Evolutionary conservation across 2,113 vertebrate genomes (phyloP), one percentile per base, ranked within the genome.

Genomic region (Xenopus laevis): DNA sequence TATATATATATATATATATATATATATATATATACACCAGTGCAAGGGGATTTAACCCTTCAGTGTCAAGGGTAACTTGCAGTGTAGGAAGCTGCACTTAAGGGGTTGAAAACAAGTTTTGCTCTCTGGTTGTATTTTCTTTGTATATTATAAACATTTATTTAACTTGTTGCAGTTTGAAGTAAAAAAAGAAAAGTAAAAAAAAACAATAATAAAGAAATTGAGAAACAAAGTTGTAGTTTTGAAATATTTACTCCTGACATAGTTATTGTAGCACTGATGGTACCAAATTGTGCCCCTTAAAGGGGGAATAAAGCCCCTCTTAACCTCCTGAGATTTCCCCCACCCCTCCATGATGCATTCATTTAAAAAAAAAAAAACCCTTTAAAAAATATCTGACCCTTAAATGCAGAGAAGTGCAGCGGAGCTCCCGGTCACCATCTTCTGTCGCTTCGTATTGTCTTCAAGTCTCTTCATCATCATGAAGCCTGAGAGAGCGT

Each of bases 61-160:
- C 17, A 40, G 50, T 70, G 30, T 44, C 61, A 45, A 77, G 73
- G 73, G 73, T 62, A 53, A 62, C 66, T 46, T 69, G 11, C 13
- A 61, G 53, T 67, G 65, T 63, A 68, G 66, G 61, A 64, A 60
- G 50, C 46, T 64, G 60, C 74, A 69, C 60, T 77, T 77, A 70
- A 68, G 60, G 74, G 74, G 67, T 70, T 57, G 40, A 27, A 63
- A 52, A 83, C 87, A 89, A 92, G 89, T 91, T 96, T 94, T 93
- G 93, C 93, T 95, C 93, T 94, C 67, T 85, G 91, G 91, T 94
- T 98, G 95, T 99, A 96, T 94, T 97, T 97, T 96, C 96, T 98
- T 98, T 98, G 96, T 98, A 98, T 95, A 98, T 98, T 98, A 96
- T 93, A 98, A 95, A 97, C 95, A 94, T 95, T 99, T 99, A 98